Conservation (phyloP, 2,113 vertebrate genomes). For the Gorilla gorilla region DNA sequence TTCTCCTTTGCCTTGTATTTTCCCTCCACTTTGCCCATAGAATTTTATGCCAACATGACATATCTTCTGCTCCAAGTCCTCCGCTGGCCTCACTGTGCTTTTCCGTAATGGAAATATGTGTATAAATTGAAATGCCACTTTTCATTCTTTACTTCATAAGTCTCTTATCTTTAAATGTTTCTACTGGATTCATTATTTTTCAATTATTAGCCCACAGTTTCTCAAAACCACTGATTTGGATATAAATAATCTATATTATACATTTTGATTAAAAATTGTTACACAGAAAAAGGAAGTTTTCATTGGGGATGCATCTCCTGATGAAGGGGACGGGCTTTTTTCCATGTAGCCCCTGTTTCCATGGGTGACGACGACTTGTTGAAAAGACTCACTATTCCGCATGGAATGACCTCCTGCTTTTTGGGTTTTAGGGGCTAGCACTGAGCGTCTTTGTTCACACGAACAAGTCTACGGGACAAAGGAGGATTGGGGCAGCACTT, state of each 20-base stretch:
- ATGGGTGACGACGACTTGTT: not conserved
- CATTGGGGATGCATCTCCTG: not conserved
- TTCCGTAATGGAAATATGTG: not conserved
- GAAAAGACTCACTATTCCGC: rapidly evolving
- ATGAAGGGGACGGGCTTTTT: not conserved
- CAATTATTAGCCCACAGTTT: not conserved
- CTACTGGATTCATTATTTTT: not conserved
- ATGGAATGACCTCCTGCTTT: not conserved
- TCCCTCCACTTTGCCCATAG: not conserved
- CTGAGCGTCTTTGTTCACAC: not conserved
- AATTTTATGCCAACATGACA: not conserved
- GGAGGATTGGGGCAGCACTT: not conserved
- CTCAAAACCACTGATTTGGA: not conserved
- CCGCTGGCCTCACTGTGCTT: not conserved
- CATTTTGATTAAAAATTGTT: not conserved
- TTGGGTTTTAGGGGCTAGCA: not conserved
- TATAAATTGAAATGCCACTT: not conserved
- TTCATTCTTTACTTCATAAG: not conserved
- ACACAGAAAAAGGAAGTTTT: not conserved
- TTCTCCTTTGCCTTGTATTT: too few relatives aligned
- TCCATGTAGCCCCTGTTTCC: not conserved
- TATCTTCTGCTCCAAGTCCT: not conserved
- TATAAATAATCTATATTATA: not conserved
- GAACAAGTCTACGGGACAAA: not conserved
- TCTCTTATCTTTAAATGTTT: not conserved